phyloP scores from a whole-genome alignment of 2,113 vertebrate genomes.

The Entelurus aequoreus region DNA sequence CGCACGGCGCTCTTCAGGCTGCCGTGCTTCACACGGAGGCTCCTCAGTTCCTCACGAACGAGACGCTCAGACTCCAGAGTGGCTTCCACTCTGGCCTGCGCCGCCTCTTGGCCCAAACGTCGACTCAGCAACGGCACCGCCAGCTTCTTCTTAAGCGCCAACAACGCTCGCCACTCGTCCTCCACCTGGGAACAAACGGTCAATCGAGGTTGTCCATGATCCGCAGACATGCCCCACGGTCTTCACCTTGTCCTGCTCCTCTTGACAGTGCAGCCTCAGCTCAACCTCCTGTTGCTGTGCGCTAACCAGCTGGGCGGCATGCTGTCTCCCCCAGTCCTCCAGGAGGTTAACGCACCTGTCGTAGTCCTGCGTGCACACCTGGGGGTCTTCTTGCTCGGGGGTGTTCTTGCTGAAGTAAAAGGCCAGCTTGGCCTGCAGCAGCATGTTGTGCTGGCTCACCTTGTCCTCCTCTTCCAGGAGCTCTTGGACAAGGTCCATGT shows the following conservation, averaged over 20 bases:
- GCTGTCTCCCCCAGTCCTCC: conserved; percentile 55
- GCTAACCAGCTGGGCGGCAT: conserved; percentile 6
- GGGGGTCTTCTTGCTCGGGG: conserved; percentile 9
- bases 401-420: conserved; percentile 60
- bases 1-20: conserved; percentile 66
- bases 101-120: conserved; percentile 41
- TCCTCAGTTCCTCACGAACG: conserved; percentile 55
- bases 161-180: conserved; percentile 61
- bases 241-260: conserved; percentile 48
- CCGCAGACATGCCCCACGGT: neutral
- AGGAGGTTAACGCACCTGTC: conserved; percentile 49
- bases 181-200: conserved; percentile 38
- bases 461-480: conserved; percentile 56
- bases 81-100: conserved; percentile 50
- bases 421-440: conserved; percentile 68
- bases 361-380: conserved; percentile 60
- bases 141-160: conserved; percentile 61
- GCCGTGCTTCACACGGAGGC: conserved; percentile 69
- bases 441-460: conserved; percentile 43
- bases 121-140: conserved; percentile 51
- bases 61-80: conserved; percentile 60
- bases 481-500: conserved; percentile 21
- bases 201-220: neutral
- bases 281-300: conserved; percentile 47
- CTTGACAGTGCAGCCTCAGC: conserved; percentile 38